These are phyloP conservation scores for Norana najaformis DNA, from an alignment of 2,888 invertebrate genomes.

Conservation along the genomic window DNA sequence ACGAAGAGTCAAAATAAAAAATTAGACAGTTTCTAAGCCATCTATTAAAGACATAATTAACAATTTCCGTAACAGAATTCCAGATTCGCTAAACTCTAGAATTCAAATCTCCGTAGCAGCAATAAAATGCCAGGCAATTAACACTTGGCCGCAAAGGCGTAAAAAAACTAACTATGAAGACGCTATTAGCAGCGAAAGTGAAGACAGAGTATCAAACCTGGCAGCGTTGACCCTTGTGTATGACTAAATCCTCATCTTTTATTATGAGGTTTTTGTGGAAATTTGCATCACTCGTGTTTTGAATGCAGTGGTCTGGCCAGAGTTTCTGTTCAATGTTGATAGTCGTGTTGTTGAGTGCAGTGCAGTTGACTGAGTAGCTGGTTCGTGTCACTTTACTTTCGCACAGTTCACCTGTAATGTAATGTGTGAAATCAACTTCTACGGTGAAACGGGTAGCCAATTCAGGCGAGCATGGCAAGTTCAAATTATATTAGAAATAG, in stretches of 20 bases:
- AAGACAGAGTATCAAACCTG: background rate
- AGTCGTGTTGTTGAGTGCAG: background rate
- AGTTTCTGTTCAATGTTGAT: background rate
- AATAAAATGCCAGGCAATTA: background rate
- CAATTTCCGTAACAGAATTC: background rate
- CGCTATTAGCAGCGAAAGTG: too few species aligned
- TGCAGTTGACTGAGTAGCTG: background rate
- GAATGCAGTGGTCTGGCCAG: conserved; percentile 20
- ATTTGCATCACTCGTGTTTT: background rate
- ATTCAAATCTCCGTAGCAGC: background rate
- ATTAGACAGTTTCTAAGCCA: too few species aligned
- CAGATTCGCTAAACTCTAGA: background rate
- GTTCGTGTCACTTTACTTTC: background rate
- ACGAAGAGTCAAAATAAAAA: too few species aligned
- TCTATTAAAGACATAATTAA: too few species aligned
- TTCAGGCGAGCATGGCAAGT: too few species aligned
- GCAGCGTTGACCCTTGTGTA: background rate
- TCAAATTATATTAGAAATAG: too few species aligned
- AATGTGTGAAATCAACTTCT: background rate
- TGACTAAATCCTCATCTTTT: background rate
- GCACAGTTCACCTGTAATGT: background rate
- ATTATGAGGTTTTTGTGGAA: background rate
- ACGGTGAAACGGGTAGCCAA: too few species aligned
- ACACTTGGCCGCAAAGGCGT: too few species aligned
- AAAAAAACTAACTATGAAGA: too few species aligned